A percentile compares a stretch with the other conserved stretches of the same genome.
Evolutionary conservation across 1,140 invertebrate genomes (phyloP).

Genomic region (Pseudachorutes palmiensis): DNA sequence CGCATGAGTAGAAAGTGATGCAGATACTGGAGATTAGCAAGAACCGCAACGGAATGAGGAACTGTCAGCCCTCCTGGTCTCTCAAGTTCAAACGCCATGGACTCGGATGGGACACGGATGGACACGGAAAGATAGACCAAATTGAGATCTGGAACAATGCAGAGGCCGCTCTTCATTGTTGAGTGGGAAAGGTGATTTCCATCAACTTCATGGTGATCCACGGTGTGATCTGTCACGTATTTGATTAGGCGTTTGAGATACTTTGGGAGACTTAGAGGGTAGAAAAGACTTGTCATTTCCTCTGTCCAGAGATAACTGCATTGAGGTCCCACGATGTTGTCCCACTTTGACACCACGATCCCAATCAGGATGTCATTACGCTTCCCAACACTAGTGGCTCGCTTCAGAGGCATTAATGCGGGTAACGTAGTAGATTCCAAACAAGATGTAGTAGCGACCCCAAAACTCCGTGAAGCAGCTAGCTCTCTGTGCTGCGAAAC

Average conservation of each 20-base stretch:
- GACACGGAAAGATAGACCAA: conserved; percentile 32
- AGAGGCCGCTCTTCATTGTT: conserved; percentile 29
- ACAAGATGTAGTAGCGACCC: background rate
- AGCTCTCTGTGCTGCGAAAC: background rate
- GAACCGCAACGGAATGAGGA: conserved; percentile 35
- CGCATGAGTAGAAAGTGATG: conserved; percentile 32
- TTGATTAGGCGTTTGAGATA: conserved; percentile 27
- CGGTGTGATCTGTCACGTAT: conserved; percentile 38
- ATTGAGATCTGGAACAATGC: conserved; percentile 32
- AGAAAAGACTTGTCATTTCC: conserved; percentile 32
- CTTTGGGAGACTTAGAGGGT: conserved; percentile 25
- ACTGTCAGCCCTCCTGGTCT: conserved; percentile 25
- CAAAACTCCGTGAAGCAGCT: background rate
- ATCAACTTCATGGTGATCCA: conserved; percentile 36
- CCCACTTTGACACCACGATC: conserved; percentile 34
- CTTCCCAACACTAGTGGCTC: background rate
- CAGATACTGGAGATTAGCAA: conserved; percentile 31
- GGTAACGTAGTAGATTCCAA: background rate
- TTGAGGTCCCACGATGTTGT: conserved; percentile 38
- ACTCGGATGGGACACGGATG: conserved; percentile 31
- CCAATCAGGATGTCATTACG: conserved; percentile 30
- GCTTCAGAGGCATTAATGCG: background rate
- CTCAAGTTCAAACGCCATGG: conserved; percentile 4
- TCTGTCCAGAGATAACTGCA: conserved; percentile 38
- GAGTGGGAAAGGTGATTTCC: conserved; percentile 21